Percentiles rank a stretch among this genome's conserved stretches.
Conservation (phyloP, 1,140 invertebrate genomes). For the Arion vulgaris region DNA sequence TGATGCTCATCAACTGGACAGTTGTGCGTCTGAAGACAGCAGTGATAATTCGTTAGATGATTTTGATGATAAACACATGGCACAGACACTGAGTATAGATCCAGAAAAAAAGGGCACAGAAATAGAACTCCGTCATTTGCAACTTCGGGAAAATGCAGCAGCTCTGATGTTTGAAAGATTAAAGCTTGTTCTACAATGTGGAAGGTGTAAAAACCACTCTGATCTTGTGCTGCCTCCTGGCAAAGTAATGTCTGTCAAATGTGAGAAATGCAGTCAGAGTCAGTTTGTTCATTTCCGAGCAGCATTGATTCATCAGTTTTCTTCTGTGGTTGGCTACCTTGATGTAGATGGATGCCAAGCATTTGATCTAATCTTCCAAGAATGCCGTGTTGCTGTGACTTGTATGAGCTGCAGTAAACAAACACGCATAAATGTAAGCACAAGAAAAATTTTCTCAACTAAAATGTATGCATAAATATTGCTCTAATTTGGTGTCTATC, state of each 20-base stretch:
- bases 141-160: conserved; percentile 61
- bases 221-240: conserved; percentile 58
- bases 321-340: conserved; percentile 67
- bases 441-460: neutral
- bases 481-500: too few relatives aligned
- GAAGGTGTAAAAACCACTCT: conserved; percentile 65
- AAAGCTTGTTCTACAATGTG: conserved; percentile 63
- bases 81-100: conserved; percentile 34
- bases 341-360: conserved; percentile 67
- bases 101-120: conserved; percentile 64
- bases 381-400: conserved; percentile 59
- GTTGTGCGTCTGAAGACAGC: neutral
- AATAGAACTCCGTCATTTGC: conserved; percentile 60
- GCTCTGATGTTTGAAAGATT: conserved; percentile 62
- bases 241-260: conserved; percentile 57
- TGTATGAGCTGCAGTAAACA: conserved; percentile 69
- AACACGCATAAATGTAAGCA: conserved; percentile 59
- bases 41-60: neutral
- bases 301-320: conserved; percentile 66
- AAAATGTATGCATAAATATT: too few relatives aligned
- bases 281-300: conserved; percentile 64
- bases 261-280: conserved; percentile 64
- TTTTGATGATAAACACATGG: conserved; percentile 34
- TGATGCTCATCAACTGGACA: neutral
- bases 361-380: conserved; percentile 68